phyloP scores from a whole-genome alignment of 2,797 vertebrate genomes.

The Pseudomugil gertrudae region DNA sequence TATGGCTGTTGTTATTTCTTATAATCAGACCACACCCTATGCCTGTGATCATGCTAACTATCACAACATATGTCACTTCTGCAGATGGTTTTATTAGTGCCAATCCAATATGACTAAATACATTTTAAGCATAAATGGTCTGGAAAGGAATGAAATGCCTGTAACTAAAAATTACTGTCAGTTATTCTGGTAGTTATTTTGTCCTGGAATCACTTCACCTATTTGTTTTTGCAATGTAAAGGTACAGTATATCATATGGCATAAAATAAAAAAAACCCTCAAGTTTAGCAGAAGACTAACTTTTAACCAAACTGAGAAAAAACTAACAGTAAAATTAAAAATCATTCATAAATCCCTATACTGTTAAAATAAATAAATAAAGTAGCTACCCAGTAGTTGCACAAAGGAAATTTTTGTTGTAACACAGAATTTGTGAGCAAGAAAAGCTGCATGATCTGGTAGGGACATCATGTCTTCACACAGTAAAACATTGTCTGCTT shows the following conservation, averaged over 20 bases:
- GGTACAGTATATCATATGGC: no score
- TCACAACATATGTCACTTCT: constrained; percentile 40
- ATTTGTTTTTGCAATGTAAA: background rate
- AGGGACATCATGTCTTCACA: background rate
- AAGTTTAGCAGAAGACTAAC: no score
- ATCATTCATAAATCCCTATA: no score
- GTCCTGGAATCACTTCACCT: background rate
- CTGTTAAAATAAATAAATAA: no score
- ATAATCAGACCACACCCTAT: constrained; percentile 47
- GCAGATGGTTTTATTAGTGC: constrained; percentile 33
- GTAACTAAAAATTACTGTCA: background rate
- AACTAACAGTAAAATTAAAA: no score
- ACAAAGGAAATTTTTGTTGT: no score
- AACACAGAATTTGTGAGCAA: no score
- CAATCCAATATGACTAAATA: constrained; percentile 17
- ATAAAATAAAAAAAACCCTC: no score
- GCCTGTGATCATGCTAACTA: constrained; percentile 51
- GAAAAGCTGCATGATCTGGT: background rate
- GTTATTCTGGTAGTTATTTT: background rate
- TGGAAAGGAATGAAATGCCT: constrained; percentile 18
- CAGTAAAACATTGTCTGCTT: background rate
- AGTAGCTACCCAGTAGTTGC: no score
- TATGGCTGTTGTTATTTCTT: constrained; percentile 34
- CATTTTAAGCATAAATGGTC: constrained; percentile 34
- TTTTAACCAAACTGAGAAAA: no score